phyloP scores from a whole-genome alignment of 2,888 invertebrate genomes.

The Eurytoma adleriae region DNA sequence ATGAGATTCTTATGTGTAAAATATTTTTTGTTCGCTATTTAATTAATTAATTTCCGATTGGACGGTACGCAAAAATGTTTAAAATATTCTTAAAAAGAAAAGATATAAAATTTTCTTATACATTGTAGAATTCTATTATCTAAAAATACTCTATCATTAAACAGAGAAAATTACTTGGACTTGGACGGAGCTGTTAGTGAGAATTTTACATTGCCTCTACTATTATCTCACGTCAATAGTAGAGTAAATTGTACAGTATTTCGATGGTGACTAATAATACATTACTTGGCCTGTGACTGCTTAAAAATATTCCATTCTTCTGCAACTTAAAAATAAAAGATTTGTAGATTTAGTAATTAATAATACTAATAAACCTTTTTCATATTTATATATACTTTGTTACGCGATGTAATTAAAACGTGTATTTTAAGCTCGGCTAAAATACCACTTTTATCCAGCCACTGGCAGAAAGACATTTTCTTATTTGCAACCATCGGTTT shows the following conservation, averaged over 20 bases:
- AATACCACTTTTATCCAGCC: too few relatives aligned
- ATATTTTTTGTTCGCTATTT: neutral
- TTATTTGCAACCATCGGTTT: conserved; percentile 36
- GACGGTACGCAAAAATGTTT: conserved; percentile 28
- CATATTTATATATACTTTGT: too few relatives aligned
- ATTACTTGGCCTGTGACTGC: too few relatives aligned
- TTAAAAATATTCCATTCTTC: too few relatives aligned
- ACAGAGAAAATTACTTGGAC: conserved; percentile 12
- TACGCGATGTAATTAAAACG: too few relatives aligned
- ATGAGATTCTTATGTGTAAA: neutral
- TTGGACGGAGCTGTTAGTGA: conserved; percentile 53
- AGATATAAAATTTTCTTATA: conserved; percentile 28
- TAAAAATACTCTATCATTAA: conserved; percentile 37
- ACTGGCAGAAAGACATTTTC: neutral
- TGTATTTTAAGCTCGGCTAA: too few relatives aligned
- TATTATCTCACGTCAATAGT: conserved; percentile 19
- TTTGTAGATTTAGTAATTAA: too few relatives aligned
- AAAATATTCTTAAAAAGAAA: conserved; percentile 18
- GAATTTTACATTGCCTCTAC: conserved; percentile 19
- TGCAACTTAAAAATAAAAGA: too few relatives aligned
- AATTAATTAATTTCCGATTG: conserved; percentile 11
- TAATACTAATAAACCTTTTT: too few relatives aligned
- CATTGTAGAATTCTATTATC: conserved; percentile 13
- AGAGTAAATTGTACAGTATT: neutral
- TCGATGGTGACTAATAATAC: too few relatives aligned